Evolutionary conservation across 2,797 vertebrate genomes (phyloP), one percentile per base, ranked within the genome.

Genomic region (Tamandua tetradactyla): DNA sequence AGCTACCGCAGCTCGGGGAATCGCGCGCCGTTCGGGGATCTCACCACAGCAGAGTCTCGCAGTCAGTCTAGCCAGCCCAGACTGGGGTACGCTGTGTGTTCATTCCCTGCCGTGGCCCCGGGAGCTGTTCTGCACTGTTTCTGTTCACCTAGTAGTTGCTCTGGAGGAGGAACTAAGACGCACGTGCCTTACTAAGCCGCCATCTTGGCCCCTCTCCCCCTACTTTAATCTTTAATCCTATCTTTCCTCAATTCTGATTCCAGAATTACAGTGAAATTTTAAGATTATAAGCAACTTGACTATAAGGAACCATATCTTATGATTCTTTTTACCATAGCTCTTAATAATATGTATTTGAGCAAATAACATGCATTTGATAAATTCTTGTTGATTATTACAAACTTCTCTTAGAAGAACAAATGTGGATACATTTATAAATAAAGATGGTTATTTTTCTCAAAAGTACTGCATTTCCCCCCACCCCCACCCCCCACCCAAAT

Each of bases 361-460:
- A 82, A 71, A 84, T 62, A 44, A 27, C 76, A 37, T 93, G 6
- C 30, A 68, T 91, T 90, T 84, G 59, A 78, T 87, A 68, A 76
- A 42, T 87, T 40, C 17, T 81, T 91, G 47, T 14, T 92, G n/a
- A 69, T 64, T 61, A 13, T 68, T 83, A 37, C 13, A 35, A 72
- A 87, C 85, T 95, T 91, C 47, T 94, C 14, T 59, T 84, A 12
- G 52, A 92, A 80, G 25, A 49, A 85, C 69, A 92, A 64, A 62
- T 92, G 44, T 87, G 37, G 64, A 82, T 11, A 7, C 87, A 85
- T 15, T 1, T 76, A 91, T 64, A 66, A 66, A 35, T 20, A 7
- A 92, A 30, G 42, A 52, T 91, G 62, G 62, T 17, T 32, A 83
- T 4, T 92, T 95, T 94, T 91, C 59, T 84, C 72, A 35, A 62